Evolutionary conservation across 1,140 invertebrate genomes (phyloP).

Genomic region (Drosophila sucinea): DNA sequence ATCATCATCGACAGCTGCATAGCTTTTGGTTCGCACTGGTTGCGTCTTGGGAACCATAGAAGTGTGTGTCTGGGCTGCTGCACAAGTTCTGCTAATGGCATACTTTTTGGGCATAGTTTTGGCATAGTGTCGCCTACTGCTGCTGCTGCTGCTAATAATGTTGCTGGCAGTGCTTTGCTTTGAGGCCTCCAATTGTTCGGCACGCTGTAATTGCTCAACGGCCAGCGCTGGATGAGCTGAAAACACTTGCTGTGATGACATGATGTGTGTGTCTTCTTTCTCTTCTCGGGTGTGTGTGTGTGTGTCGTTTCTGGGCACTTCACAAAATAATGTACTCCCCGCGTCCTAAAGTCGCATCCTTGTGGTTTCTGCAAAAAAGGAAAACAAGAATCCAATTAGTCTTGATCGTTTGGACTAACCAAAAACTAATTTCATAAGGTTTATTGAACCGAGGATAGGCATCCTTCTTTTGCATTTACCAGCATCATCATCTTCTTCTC

Average conservation of each 20-base stretch:
- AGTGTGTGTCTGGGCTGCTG: conserved; percentile 31
- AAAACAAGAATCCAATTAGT: conserved; percentile 68
- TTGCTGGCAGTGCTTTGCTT: conserved; percentile 30
- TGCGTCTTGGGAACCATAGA: conserved; percentile 44
- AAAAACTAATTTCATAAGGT: conserved; percentile 73
- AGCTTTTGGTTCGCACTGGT: conserved; percentile 62
- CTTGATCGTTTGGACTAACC: conserved; percentile 17
- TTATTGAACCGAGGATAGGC: conserved; percentile 65
- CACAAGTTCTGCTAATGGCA: conserved; percentile 62
- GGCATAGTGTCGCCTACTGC: conserved; percentile 53
- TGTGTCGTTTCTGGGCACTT: conserved; percentile 6
- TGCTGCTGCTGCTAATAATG: conserved; percentile 32
- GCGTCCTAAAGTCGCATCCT: conserved; percentile 52
- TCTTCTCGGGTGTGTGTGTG: neutral
- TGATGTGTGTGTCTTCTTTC: conserved; percentile 15
- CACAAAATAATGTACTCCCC: neutral
- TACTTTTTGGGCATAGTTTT: conserved; percentile 71
- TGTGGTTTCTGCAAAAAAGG: conserved; percentile 31
- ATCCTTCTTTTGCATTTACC: conserved; percentile 48
- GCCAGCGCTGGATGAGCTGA: conserved; percentile 80
- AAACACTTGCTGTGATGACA: conserved; percentile 74
- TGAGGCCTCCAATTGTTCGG: conserved; percentile 50
- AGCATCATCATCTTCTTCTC: conserved; percentile 6
- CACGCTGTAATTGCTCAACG: conserved; percentile 71
- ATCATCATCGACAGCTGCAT: conserved; percentile 70